Base-by-base conservation (phyloP, 1,140 invertebrate genomes). In the Monochamus saltuarius region DNA sequence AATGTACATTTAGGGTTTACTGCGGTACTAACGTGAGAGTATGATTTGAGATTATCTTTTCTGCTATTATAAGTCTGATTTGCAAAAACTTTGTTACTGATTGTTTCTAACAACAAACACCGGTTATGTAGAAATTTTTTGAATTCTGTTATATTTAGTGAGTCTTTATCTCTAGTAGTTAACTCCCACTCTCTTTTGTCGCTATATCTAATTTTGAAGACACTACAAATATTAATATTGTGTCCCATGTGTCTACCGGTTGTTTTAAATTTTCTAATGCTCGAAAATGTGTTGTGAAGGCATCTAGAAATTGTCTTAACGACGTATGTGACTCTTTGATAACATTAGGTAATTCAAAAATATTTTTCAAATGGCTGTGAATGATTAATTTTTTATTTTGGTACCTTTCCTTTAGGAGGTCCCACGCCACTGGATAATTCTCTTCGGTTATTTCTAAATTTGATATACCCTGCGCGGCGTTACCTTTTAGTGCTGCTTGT, bases 181-280 rank as follows among this genome's bases (percentile, higher is more conserved):
- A 56, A 46, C 52, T 59, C 47, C 57, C 57, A 59, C 42, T 59
- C 57, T 36, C 38, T 59, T 43, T 53, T 7, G 57, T 19, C 14
- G 1, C 17, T 11, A 36, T 22, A 53, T 59, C 47, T 22, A 53
- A 45, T 29, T 59, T 59, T n/a, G 47, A 52, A 14, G 40, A 42
- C 11, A 61, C 17, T 34, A 61, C 55, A 61, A 55, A 39, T 11
- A 61, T 56, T 37, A 61, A 29, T 6, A 61, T 54, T 11, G 49
- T 53, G 38, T 38, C 35, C 13, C 34, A 59, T 10, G 6, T 6
- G 19, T 59, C 57, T 16, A 54, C 19, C 6, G 38, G 57, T 34
- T 54, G 38, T 11, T 34, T 34, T 19, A 61, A 22, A 37, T 61
- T 61, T 46, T 29, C 22, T 43, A 19, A 53, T 35, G 29, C 17